Conservation (phyloP, 1,140 invertebrate genomes). For the Nasonia longicornis region DNA sequence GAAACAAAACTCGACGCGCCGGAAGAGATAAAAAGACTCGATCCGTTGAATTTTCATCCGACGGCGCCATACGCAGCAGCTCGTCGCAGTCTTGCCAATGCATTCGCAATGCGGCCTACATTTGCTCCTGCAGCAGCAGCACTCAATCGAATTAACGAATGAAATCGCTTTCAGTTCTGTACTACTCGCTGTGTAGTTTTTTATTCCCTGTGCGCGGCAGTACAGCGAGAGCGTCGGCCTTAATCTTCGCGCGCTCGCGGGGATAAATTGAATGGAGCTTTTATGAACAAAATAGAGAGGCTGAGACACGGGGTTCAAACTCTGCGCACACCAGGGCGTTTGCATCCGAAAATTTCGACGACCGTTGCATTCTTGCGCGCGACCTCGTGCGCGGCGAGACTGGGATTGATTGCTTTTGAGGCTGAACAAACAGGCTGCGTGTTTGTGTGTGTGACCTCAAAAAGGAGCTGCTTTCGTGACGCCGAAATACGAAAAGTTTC, state of each 20-base stretch:
- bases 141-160: slow-evolving; percentile 29
- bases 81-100: background rate
- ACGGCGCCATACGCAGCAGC: background rate
- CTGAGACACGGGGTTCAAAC: background rate
- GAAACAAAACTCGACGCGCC: background rate
- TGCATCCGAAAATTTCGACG: background rate
- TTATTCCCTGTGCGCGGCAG: background rate
- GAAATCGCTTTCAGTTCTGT: background rate
- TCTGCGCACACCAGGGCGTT: too few relatives aligned
- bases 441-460: background rate
- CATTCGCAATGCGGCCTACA: slow-evolving; percentile 14
- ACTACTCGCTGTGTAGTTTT: background rate
- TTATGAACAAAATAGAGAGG: background rate
- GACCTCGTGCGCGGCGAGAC: background rate
- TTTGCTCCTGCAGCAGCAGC: background rate
- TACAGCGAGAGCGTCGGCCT: background rate
- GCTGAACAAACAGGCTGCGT: background rate
- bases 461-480: background rate
- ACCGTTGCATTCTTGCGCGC: background rate
- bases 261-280: background rate
- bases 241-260: background rate
- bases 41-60: background rate
- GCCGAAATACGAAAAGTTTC: background rate
- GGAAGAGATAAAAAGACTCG: background rate
- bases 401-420: background rate